phyloP scores from a whole-genome alignment of 2,888 invertebrate species.

The Drosophila aldrichi region DNA sequence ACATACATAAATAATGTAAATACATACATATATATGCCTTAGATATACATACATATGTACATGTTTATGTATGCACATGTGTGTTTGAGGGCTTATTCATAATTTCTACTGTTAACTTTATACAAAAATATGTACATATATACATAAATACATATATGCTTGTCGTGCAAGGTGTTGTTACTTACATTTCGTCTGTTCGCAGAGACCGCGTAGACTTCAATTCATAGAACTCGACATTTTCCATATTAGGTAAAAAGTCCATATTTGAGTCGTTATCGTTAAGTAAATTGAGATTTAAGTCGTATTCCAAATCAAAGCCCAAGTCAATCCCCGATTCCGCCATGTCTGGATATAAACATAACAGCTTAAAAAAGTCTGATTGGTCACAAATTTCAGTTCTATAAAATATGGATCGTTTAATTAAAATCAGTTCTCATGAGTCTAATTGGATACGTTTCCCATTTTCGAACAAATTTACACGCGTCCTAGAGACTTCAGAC shows the following conservation, averaged over 20 bases:
- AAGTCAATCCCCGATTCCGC: slow-evolving; percentile 89
- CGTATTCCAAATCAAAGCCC: slow-evolving; percentile 88
- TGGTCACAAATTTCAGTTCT: neutral
- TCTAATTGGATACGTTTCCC: slow-evolving; percentile 28
- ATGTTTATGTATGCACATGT: neutral
- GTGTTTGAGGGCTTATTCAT: neutral
- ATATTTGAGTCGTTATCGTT: slow-evolving; percentile 74
- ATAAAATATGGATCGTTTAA: slow-evolving; percentile 4
- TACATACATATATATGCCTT: neutral
- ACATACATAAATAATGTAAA: no score
- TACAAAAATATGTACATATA: no score
- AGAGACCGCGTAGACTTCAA: slow-evolving; percentile 87
- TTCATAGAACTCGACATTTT: slow-evolving; percentile 87
- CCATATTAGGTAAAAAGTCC: slow-evolving; percentile 71
- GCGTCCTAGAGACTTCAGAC: slow-evolving; percentile 20
- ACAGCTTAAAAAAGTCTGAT: slow-evolving; percentile 1
- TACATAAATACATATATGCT: neutral
- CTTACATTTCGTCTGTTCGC: slow-evolving; percentile 87
- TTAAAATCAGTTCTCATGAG: slow-evolving; percentile 38
- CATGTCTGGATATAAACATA: slow-evolving; percentile 60
- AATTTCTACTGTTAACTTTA: neutral
- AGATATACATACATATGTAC: neutral
- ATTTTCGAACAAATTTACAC: slow-evolving; percentile 37
- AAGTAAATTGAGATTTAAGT: slow-evolving; percentile 74
- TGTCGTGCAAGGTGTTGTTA: neutral